Percentiles rank a stretch among this genome's conserved stretches.
phyloP scores from a whole-genome alignment of 2,797 vertebrate genomes.

The Jordanella pulchra region DNA sequence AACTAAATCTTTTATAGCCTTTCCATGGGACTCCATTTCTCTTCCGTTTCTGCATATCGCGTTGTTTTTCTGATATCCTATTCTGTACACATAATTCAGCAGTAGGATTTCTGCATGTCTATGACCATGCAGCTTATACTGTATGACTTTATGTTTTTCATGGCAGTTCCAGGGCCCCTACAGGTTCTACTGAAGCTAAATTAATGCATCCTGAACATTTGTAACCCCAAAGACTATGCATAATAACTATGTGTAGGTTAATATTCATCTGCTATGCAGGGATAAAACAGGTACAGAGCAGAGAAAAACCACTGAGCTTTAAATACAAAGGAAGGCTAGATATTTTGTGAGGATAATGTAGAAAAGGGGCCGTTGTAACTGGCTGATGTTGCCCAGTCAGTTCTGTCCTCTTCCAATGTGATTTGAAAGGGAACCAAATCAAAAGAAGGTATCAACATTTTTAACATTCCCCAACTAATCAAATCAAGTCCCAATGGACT shows the following conservation, averaged over 20 bases:
- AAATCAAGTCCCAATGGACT: neutral
- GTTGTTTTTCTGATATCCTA: neutral
- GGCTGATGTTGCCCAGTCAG: too few relatives aligned
- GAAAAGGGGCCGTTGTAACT: neutral
- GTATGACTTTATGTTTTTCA: neutral
- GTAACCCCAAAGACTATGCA: neutral
- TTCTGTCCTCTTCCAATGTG: neutral
- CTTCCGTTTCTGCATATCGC: conserved; percentile 16
- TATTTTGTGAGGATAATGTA: neutral
- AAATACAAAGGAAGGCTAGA: neutral
- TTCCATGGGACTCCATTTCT: conserved; percentile 48
- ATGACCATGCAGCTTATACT: neutral
- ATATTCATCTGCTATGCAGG: neutral
- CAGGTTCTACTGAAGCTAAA: neutral
- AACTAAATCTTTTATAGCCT: conserved; percentile 75
- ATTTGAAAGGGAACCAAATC: neutral
- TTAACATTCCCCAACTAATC: neutral
- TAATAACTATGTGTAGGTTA: neutral
- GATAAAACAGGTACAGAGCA: neutral
- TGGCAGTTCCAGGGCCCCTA: neutral
- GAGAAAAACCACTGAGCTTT: neutral
- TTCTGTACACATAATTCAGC: neutral
- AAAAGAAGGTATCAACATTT: neutral
- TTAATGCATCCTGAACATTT: neutral
- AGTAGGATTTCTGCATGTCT: neutral